A percentile compares a stretch with the other conserved stretches of the same genome.
These are phyloP conservation scores for Orcinus orca DNA, from an alignment of 2,113 vertebrate species.

Conservation along the genomic window DNA sequence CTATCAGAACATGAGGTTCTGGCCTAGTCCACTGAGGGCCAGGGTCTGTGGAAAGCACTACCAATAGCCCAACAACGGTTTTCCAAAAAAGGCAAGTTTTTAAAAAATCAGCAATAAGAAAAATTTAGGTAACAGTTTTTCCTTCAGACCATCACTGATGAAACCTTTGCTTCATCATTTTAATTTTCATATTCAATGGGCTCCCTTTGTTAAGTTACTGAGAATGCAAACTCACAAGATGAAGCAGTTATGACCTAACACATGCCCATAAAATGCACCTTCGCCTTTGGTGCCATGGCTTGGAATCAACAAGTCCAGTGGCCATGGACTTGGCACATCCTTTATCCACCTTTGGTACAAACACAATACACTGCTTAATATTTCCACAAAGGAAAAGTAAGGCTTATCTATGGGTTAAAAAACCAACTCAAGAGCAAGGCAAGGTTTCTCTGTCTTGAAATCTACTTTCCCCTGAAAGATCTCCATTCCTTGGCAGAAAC, in stretches of 20 bases:
- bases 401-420: slow-evolving; percentile 71
- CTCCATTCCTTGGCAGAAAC: slow-evolving; percentile 66
- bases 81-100: slow-evolving; percentile 43
- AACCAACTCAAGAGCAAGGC: slow-evolving; percentile 70
- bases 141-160: slow-evolving; percentile 75
- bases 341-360: slow-evolving; percentile 60
- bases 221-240: slow-evolving; percentile 51
- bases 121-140: slow-evolving; percentile 77
- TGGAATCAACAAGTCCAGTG: slow-evolving; percentile 45
- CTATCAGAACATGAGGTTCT: not conserved
- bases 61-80: slow-evolving; percentile 62
- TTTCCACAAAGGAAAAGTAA: slow-evolving; percentile 76
- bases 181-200: slow-evolving; percentile 41
- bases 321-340: slow-evolving; percentile 55
- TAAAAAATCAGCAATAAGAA: slow-evolving; percentile 61
- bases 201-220: slow-evolving; percentile 55
- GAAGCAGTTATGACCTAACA: slow-evolving; percentile 54
- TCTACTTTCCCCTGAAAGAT: slow-evolving; percentile 60
- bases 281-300: slow-evolving; percentile 31
- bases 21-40: not conserved
- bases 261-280: not conserved
- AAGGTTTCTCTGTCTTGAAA: slow-evolving; percentile 65
- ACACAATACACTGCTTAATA: slow-evolving; percentile 60
- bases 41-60: slow-evolving; percentile 10
- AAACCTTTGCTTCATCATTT: slow-evolving; percentile 40